Base-by-base conservation (phyloP, 1,140 invertebrate genomes). In the Charaxes varanes region DNA sequence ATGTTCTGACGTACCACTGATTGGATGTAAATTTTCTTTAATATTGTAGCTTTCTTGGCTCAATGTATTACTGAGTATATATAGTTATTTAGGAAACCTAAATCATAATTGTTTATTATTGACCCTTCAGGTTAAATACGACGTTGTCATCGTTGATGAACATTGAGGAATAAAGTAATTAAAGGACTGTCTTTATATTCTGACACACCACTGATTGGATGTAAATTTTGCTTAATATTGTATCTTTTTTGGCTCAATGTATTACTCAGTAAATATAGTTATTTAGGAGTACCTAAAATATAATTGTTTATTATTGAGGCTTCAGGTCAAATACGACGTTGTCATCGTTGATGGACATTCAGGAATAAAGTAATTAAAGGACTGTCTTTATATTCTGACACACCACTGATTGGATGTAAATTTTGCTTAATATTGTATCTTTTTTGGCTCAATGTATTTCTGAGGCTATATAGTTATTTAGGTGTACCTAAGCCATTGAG, bases 41-140 rank as follows among this genome's bases (percentile, higher is more conserved):
- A 31, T 18, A 31, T 7, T n/a, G n/a, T n/a, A n/a, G n/a, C n/a
- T n/a, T n/a, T n/a, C n/a, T n/a, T n/a, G n/a, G n/a, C n/a, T n/a
- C n/a, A n/a, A n/a, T n/a, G n/a, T n/a, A n/a, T n/a, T n/a, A n/a
- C n/a, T n/a, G n/a, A n/a, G n/a, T n/a, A n/a, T n/a, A n/a, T n/a
- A n/a, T n/a, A n/a, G n/a, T n/a, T n/a, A n/a, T n/a, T n/a, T n/a
- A n/a, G n/a, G n/a, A n/a, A n/a, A n/a, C n/a, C n/a, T n/a, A n/a
- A n/a, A n/a, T n/a, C n/a, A n/a, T n/a, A n/a, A n/a, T n/a, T n/a
- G n/a, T n/a, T n/a, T n/a, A n/a, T n/a, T n/a, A n/a, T n/a, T n/a
- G n/a, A n/a, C n/a, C n/a, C n/a, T n/a, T n/a, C 11, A 49, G 45
- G 45, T 54, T 49, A 49, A 36, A 43, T 36, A 42, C 15, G 23